phyloP scores from a whole-genome alignment of 2,113 vertebrate genomes.

The Pedetes capensis region DNA sequence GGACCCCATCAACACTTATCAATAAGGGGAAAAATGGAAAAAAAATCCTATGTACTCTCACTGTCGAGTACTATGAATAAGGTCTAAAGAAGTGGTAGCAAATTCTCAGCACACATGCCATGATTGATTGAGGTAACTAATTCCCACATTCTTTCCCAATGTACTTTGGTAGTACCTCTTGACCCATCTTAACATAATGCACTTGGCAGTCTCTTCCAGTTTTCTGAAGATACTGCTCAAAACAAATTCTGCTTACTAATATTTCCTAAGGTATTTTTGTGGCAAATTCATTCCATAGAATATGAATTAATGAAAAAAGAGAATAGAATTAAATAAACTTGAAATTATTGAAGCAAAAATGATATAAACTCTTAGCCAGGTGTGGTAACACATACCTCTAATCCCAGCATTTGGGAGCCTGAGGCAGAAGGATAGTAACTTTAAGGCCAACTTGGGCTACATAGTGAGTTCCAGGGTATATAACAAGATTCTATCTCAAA shows the following conservation, averaged over 20 bases:
- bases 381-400: too few relatives aligned
- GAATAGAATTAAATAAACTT: neutral
- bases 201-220: neutral
- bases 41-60: too few relatives aligned
- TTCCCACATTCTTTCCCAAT: neutral
- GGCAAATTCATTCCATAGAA: neutral
- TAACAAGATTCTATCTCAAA: too few relatives aligned
- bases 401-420: too few relatives aligned
- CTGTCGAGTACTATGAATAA: neutral
- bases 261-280: constrained; percentile 27
- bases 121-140: neutral
- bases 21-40: too few relatives aligned
- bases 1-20: too few relatives aligned
- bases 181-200: neutral
- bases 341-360: too few relatives aligned
- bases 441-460: too few relatives aligned
- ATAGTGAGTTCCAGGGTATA: too few relatives aligned
- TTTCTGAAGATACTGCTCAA: neutral
- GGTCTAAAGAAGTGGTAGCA: neutral
- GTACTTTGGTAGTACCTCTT: neutral
- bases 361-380: too few relatives aligned
- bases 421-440: too few relatives aligned
- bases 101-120: neutral
- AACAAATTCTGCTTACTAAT: neutral
- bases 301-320: neutral